Evolutionary conservation across 2,797 vertebrate genomes (phyloP).

Genomic region (Aulostomus chinensis): DNA sequence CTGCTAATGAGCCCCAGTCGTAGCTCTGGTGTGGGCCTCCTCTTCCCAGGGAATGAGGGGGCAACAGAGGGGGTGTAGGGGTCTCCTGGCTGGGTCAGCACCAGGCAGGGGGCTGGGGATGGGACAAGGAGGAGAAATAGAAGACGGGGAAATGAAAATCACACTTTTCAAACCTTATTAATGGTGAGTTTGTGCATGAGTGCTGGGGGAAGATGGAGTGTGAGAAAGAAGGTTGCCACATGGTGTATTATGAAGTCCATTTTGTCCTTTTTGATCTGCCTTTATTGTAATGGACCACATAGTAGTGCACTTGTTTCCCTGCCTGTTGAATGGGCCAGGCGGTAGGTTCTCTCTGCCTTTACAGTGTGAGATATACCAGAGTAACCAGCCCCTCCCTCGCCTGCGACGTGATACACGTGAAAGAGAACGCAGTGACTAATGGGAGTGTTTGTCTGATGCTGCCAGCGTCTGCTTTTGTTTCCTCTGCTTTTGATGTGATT

Average conservation of each 20-base stretch:
- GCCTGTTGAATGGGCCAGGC: constrained; percentile 61
- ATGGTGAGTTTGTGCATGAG: constrained; percentile 65
- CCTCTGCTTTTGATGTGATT: constrained; percentile 75
- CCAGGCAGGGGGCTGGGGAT: constrained; percentile 71
- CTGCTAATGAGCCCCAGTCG: constrained; percentile 86
- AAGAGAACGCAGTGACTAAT: constrained; percentile 76
- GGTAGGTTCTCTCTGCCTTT: constrained; percentile 65
- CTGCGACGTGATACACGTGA: constrained; percentile 50
- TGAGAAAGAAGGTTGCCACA: constrained; percentile 61
- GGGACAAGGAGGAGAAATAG: constrained; percentile 59
- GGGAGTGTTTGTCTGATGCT: constrained; percentile 75
- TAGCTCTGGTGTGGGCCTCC: constrained; percentile 74
- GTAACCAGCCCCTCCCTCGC: constrained; percentile 69
- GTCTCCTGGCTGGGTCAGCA: constrained; percentile 75
- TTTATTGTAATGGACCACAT: constrained; percentile 69
- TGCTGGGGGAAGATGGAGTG: constrained; percentile 70
- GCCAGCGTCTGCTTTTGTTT: constrained; percentile 76
- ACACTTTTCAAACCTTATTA: constrained; percentile 70
- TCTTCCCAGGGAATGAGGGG: constrained; percentile 73
- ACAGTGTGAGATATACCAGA: constrained; percentile 66
- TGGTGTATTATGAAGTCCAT: constrained; percentile 55
- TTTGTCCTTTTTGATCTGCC: constrained; percentile 66
- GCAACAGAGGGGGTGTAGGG: constrained; percentile 39
- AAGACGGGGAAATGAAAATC: constrained; percentile 59
- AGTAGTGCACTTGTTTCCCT: constrained; percentile 60